phyloP scores from a whole-genome alignment of 2,888 invertebrate genomes.

The Dasysyrphus tricinctus region DNA sequence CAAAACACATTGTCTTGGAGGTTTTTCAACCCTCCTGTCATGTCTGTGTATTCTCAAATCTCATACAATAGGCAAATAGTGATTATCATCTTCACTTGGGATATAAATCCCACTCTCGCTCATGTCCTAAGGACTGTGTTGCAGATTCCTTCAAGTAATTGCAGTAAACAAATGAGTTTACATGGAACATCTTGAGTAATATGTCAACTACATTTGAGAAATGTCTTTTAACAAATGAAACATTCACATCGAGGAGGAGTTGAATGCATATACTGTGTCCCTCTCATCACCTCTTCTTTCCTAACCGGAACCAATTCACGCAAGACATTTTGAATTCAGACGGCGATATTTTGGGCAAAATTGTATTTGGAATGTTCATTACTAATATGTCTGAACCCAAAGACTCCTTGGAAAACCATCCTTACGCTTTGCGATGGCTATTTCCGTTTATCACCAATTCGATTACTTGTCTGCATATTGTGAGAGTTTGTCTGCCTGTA shows the following conservation, averaged over 20 bases:
- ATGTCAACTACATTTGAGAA: constrained; percentile 50
- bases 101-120: background rate
- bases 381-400: background rate
- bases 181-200: constrained; percentile 33
- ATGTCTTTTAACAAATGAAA: constrained; percentile 47
- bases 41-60: constrained; percentile 11
- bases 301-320: background rate
- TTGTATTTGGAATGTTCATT: background rate
- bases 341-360: background rate
- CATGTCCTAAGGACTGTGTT: background rate
- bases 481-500: background rate
- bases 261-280: background rate
- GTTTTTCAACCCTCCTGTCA: constrained; percentile 36
- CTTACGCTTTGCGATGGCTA: constrained; percentile 17
- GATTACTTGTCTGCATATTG: background rate
- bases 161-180: constrained; percentile 33
- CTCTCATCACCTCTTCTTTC: background rate
- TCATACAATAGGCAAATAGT: constrained; percentile 20
- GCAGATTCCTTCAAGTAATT: constrained; percentile 35
- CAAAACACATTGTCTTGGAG: constrained; percentile 44
- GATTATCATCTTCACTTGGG: constrained; percentile 24
- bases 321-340: constrained; percentile 13
- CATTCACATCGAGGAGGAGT: constrained; percentile 31
- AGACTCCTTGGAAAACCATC: constrained; percentile 1
- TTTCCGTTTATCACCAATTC: constrained; percentile 19